Evolutionary conservation across 2,797 vertebrate genomes (phyloP), one percentile per base, ranked within the genome.

Genomic region (Heliangelus exortis): DNA sequence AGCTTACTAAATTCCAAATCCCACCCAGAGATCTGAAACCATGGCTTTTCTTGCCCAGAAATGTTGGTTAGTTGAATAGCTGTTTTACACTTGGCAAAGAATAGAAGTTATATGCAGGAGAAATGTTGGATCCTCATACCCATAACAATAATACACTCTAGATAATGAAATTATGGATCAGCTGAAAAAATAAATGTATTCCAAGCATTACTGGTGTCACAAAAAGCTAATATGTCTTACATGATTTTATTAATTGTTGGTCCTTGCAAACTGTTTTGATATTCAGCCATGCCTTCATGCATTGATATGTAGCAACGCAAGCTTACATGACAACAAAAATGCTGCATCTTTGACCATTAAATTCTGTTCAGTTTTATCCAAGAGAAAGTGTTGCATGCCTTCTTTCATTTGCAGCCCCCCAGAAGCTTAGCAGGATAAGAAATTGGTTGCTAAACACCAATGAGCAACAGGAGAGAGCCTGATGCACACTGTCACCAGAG

Each of bases 261-360:
- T 39, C 59, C 57, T 80, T 69, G 21, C 10, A 73, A 85, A 77
- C 15, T 6, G 3, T 87, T 87, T 26, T 62, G 39, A 54, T 58
- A 36, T 34, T 73, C 74, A 51, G 20, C 17, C 41, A 34, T 1
- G 1, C 25, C 31, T 58, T 23, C 53, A 31, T 45, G 66, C 53
- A 47, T 19, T 48, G 68, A 63, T 26, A 73, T 12, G 65, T 29
- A 69, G n/a, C 33, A 69, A 62, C 0, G 58, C 50, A 84, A 76
- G 25, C 45, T 83, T 80, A 78, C 45, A 63, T 5, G 31, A 43
- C 41, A 78, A 58, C 23, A 78, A 88, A 78, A 88, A 31, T 1
- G 2, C 28, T 6, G 1, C 1, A 0, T 26, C 36, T 45, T 71
- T 41, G 20, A 7, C n/a, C 2, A 2, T 25, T 9, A 80, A 88